phyloP scores from a whole-genome alignment of 2,113 vertebrate genomes.

The Petrocephalus microphthalmus region DNA sequence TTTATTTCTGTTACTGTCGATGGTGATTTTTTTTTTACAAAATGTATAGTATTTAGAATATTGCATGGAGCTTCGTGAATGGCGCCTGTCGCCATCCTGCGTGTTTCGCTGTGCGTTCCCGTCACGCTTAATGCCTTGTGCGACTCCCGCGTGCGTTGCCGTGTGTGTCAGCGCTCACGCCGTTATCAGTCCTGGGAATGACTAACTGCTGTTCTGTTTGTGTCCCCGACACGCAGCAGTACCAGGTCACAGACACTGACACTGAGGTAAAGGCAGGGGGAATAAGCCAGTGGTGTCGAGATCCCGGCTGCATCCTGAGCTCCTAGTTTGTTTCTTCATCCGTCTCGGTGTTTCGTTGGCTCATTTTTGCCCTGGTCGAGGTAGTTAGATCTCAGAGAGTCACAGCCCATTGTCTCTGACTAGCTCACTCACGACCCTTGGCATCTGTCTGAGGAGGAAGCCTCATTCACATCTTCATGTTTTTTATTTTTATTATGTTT shows the following conservation, averaged over 20 bases:
- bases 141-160: background rate
- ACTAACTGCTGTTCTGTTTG: conserved; percentile 68
- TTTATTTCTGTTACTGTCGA: background rate
- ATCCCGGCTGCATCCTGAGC: conserved; percentile 60
- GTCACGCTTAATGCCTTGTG: background rate
- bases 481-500: background rate
- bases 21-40: background rate
- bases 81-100: background rate
- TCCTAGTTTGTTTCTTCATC: conserved; percentile 45
- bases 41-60: background rate
- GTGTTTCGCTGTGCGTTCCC: background rate
- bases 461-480: background rate
- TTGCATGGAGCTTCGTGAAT: background rate
- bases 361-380: conserved; percentile 64
- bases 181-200: conserved; percentile 48
- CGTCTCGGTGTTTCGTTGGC: background rate
- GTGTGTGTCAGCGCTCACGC: background rate
- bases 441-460: background rate
- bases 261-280: conserved; percentile 78
- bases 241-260: conserved; percentile 97
- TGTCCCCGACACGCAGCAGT: conserved; percentile 84
- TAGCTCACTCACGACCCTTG: conserved; percentile 38
- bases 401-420: conserved; percentile 43
- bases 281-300: conserved; percentile 57
- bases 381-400: conserved; percentile 49